Evolutionary conservation across 2,113 vertebrate species (phyloP).

Genomic region (Pyxicephalus adspersus): DNA sequence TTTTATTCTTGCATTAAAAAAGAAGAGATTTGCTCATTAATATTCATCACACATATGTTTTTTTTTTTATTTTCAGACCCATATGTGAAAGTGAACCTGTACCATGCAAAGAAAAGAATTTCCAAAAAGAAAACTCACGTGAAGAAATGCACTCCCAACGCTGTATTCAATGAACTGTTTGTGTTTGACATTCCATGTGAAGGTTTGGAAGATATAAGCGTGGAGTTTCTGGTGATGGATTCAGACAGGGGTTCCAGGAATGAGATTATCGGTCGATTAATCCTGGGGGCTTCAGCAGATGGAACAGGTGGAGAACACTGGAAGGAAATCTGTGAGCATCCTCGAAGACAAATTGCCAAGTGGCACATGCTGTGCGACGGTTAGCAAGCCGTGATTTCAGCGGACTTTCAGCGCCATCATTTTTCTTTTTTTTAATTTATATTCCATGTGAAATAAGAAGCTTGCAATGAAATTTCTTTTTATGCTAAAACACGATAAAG

Average conservation of each 20-base stretch:
- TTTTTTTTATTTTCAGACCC: constrained; percentile 76
- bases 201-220: constrained; percentile 90
- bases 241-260: constrained; percentile 85
- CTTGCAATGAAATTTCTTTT: constrained; percentile 60
- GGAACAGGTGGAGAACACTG: constrained; percentile 93
- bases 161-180: constrained; percentile 97
- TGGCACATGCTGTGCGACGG: constrained; percentile 93
- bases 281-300: constrained; percentile 82
- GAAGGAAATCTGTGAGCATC: constrained; percentile 97
- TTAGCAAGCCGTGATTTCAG: constrained; percentile 67
- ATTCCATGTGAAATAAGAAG: constrained; percentile 61
- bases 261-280: constrained; percentile 85
- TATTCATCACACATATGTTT: neutral
- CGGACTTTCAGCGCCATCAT: constrained; percentile 64
- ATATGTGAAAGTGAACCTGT: constrained; percentile 96
- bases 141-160: constrained; percentile 95
- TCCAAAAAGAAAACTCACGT: constrained; percentile 98
- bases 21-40: too few species aligned
- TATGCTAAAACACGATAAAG: constrained; percentile 55
- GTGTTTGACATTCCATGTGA: constrained; percentile 95
- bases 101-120: constrained; percentile 93
- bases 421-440: constrained; percentile 68
- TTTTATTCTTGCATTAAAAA: neutral
- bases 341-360: constrained; percentile 96
- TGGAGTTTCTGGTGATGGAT: constrained; percentile 97